Percentiles rank a stretch among this genome's conserved stretches.
Conservation (phyloP, 2,797 vertebrate species). For the Chaenodraco wilsoni region DNA sequence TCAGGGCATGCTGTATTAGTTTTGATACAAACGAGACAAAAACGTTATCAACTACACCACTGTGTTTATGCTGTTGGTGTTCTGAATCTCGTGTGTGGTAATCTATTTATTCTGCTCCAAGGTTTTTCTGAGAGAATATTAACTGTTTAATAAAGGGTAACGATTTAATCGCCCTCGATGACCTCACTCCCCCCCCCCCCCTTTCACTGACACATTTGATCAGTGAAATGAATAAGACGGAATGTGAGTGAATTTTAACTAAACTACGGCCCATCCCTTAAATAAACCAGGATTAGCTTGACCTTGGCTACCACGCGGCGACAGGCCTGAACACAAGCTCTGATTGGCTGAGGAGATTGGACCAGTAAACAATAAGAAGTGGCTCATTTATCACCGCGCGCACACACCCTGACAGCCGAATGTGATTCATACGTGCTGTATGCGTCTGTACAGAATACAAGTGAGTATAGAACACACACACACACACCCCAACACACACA, state of each 20-base stretch:
- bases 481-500: neutral
- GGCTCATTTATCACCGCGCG: slow-evolving; percentile 67
- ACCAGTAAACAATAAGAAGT: slow-evolving; percentile 69
- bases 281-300: slow-evolving; percentile 67
- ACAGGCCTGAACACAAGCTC: slow-evolving; percentile 48
- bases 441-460: neutral
- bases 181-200: slow-evolving; percentile 37
- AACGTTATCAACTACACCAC: slow-evolving; percentile 42
- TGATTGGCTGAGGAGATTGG: slow-evolving; percentile 72
- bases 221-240: slow-evolving; percentile 50
- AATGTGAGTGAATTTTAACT: slow-evolving; percentile 66
- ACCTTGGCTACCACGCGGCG: slow-evolving; percentile 66
- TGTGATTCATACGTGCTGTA: slow-evolving; percentile 27
- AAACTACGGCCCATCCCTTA: slow-evolving; percentile 46
- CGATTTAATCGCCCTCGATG: slow-evolving; percentile 52
- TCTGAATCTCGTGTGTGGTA: slow-evolving; percentile 25
- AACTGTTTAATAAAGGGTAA: slow-evolving; percentile 73
- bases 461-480: neutral
- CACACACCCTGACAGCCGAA: slow-evolving; percentile 51
- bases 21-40: slow-evolving; percentile 55
- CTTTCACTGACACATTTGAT: slow-evolving; percentile 18
- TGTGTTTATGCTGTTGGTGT: slow-evolving; percentile 50
- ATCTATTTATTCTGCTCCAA: slow-evolving; percentile 44
- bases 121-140: slow-evolving; percentile 70
- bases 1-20: slow-evolving; percentile 54